phyloP scores from a whole-genome alignment of 1,140 invertebrate species.

The Asbolus verrucosus region DNA sequence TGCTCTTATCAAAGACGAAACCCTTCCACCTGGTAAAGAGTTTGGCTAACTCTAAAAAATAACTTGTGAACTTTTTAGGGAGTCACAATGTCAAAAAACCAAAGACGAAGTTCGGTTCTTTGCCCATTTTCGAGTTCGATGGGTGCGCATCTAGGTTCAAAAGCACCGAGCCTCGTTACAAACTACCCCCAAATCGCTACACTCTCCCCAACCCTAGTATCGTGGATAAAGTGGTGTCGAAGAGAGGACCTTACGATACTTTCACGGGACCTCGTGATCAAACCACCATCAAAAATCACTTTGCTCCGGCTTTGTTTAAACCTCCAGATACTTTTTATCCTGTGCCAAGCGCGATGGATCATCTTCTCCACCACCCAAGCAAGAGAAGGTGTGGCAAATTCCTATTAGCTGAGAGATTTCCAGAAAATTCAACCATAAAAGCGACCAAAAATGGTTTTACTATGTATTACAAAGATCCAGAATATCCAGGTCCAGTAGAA shows the following conservation, averaged over 20 bases:
- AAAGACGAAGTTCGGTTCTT: constrained; percentile 45
- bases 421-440: constrained; percentile 52
- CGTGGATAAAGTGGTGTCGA: constrained; percentile 41
- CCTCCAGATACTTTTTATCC: constrained; percentile 57
- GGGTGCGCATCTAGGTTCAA: constrained; percentile 56
- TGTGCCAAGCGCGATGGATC: constrained; percentile 54
- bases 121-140: constrained; percentile 58
- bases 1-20: constrained; percentile 19
- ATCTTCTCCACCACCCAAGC: constrained; percentile 54
- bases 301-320: constrained; percentile 46
- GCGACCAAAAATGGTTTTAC: constrained; percentile 56
- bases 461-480: constrained; percentile 56
- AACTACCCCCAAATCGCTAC: constrained; percentile 55
- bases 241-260: constrained; percentile 60
- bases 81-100: constrained; percentile 40
- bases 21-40: constrained; percentile 54
- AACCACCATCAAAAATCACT: constrained; percentile 63
- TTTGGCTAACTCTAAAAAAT: not conserved
- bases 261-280: constrained; percentile 61
- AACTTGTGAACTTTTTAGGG: constrained; percentile 22
- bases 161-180: constrained; percentile 44
- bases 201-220: constrained; percentile 16
- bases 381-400: constrained; percentile 58
- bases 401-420: constrained; percentile 52
- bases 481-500: constrained; percentile 56